Evolutionary conservation across 2,113 vertebrate species (phyloP).

Genomic region (Macaca fascicularis): DNA sequence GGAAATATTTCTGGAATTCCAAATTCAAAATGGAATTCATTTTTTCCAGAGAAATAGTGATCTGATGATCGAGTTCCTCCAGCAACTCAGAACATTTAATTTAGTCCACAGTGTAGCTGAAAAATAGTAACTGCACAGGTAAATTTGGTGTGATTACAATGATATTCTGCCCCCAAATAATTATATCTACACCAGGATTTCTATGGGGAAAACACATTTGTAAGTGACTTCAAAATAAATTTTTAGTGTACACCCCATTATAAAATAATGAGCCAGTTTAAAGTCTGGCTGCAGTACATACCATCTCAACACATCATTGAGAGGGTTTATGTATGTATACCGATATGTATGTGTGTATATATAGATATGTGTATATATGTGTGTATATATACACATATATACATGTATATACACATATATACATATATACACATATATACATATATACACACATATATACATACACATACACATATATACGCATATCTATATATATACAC

Average conservation of each 20-base stretch:
- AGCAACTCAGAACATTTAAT: neutral
- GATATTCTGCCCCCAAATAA: neutral
- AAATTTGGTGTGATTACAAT: neutral
- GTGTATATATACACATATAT: no score
- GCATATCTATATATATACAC: neutral
- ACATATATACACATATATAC: neutral
- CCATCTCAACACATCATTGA: neutral
- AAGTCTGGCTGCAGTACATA: neutral
- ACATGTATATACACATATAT: rapidly evolving
- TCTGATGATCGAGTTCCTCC: neutral
- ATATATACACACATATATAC: no score
- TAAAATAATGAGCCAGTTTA: neutral
- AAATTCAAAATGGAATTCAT: neutral
- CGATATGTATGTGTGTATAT: no score
- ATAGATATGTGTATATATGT: neutral
- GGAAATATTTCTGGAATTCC: neutral
- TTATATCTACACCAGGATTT: neutral
- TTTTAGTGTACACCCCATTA: neutral
- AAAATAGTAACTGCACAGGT: neutral
- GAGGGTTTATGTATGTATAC: neutral
- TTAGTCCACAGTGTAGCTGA: neutral
- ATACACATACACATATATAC: no score
- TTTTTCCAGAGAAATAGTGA: neutral
- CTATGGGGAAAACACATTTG: neutral
- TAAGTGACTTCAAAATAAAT: neutral